Evolutionary conservation across 2,797 vertebrate genomes (phyloP), one percentile per base, ranked within the genome.

Genomic region (Crenichthys baileyi): DNA sequence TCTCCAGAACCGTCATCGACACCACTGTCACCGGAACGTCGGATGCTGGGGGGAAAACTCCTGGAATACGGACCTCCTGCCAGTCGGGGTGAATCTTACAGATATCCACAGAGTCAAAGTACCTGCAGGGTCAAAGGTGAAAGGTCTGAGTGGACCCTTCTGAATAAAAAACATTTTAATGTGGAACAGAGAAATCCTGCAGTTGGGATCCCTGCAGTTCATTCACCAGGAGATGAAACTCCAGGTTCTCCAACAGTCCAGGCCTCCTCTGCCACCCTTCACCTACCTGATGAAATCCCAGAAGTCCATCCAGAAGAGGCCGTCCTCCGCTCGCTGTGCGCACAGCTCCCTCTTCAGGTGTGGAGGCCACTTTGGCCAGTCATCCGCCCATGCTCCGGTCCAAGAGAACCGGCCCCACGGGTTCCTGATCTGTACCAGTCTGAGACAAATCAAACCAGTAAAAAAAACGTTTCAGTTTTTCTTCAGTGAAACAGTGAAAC

Each of bases 241-340:
- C 46, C 46, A 48, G 46, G 46, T 48, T 48, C 46, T 48, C 7
- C 9, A 46, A 50, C 13, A 5, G 50, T 51, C 50, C 50, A 9
- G 50, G 16, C 50, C 50, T 46, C 44, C 44, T 46, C 44, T 12
- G 50, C 50, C 16, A 3, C 13, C 12, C 48, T 13, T 15, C 1
- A 46, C 11, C 36, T 93, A 97, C 98, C 96, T 97, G 90, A 97
- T 97, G 87, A 99, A 99, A 81, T 99, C 97, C 0, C 92, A 95
- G 82, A 98, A 99, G 87, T 98, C 97, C 96, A 99, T 98, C 97
- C 97, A 99, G 95, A 99, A 99, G 76, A 98, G 97, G 0, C 98
- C 97, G 12, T 90, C 89, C 74, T 91, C 88, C 0, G 85, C 87
- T 96, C 97, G 0, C 96, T 97, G 95, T 91, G 7, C 95, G 90